Base-by-base conservation (phyloP, 2,797 vertebrate genomes). In the Ambastaia sidthimunki region DNA sequence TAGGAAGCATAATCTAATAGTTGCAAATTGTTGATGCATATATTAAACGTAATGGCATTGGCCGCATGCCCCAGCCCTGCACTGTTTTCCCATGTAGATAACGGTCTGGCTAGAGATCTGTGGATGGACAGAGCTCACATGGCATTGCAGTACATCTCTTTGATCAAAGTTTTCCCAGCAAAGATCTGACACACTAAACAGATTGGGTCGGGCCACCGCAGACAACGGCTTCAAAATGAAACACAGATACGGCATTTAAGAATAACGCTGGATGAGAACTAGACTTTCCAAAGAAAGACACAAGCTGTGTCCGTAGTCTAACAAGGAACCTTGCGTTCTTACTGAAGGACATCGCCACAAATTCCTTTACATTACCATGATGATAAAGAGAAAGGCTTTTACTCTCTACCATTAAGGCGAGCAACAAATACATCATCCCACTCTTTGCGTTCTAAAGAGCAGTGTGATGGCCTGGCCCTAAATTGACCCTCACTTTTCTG, bases 1-100 rank as follows among this genome's bases (percentile, higher is more conserved):
- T 70, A 78, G 81, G 48, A 55, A 60, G 70, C 44, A 71, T 72
- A 80, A 77, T 84, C 71, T 85, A 82, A 84, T 83, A 84, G 83
- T 85, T 85, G 63, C 67, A 83, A 85, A 83, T 82, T 76, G 75
- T 82, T 83, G 72, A 84, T 82, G 77, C 73, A 84, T 85, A 80
- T 77, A 83, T 84, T 87, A 85, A 54, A 71, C 7, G 50, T 76
- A 83, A 74, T 78, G 80, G 44, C 41, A 31, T 84, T 85, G 81
- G 74, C 72, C 34, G 13, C 79, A 69, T 47, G 72, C 74, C 52
- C 52, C 71, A 55, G 74, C 62, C 73, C 71, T 74, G 47, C 62
- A 31, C 55, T 34, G 41, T 59, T 25, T 70, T 60, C 41, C 67
- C 71, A 75, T 70, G 67, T 68, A 54, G 47, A 74, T 78, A 74